Conservation (phyloP, 2,113 vertebrate genomes). For the Thermophis baileyi region DNA sequence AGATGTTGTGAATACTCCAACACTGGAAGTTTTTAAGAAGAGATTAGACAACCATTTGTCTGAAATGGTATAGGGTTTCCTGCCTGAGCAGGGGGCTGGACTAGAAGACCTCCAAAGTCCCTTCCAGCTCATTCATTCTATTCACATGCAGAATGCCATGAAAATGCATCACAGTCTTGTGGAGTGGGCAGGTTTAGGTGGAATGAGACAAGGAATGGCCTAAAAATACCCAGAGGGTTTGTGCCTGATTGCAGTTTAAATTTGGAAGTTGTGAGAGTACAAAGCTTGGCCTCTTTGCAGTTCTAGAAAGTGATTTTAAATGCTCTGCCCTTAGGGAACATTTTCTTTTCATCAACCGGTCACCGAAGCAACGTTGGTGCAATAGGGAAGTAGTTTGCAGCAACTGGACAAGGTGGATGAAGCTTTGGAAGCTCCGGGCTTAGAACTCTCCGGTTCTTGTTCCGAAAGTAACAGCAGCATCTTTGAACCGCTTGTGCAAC, state of each 20-base stretch:
- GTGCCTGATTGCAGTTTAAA: background rate
- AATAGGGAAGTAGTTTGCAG: background rate
- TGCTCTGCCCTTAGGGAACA: background rate
- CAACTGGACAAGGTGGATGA: background rate
- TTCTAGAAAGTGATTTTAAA: background rate
- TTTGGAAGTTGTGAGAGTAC: background rate
- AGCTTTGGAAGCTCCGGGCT: background rate
- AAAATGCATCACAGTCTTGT: background rate
- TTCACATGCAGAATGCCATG: background rate
- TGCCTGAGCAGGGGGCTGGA: too few species aligned
- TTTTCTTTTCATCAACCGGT: background rate
- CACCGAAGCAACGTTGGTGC: background rate
- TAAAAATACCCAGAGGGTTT: background rate
- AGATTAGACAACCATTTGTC: too few species aligned
- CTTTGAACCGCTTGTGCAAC: background rate
- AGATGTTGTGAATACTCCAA: rapidly evolving
- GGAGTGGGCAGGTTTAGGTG: background rate
- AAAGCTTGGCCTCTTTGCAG: background rate
- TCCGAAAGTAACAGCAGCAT: background rate
- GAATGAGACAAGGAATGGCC: background rate
- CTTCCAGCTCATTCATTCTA: too few species aligned
- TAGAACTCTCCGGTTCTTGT: background rate
- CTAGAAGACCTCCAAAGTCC: too few species aligned
- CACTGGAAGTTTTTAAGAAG: too few species aligned
- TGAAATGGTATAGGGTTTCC: too few species aligned